A percentile compares a stretch with the other conserved stretches of the same genome.
Conservation (phyloP, 1,140 invertebrate genomes). For the Pseudomyrmex sp. region DNA sequence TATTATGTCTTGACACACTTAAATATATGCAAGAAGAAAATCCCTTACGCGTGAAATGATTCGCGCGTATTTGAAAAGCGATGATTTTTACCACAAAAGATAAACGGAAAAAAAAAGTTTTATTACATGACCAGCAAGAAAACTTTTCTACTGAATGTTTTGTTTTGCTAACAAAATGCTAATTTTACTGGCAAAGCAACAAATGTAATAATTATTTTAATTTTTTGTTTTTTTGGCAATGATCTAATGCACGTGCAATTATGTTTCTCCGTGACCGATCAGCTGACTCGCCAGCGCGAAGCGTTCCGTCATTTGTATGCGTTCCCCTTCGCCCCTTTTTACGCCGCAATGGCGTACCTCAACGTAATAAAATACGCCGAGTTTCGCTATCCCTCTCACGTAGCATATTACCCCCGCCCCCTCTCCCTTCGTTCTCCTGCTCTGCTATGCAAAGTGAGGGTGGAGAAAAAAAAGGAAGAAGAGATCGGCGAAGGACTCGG, state of each 20-base stretch:
- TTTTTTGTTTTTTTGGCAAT: too few relatives aligned
- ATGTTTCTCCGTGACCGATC: constrained; percentile 4
- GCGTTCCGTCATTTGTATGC: constrained; percentile 25
- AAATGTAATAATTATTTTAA: too few relatives aligned
- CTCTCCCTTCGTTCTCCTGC: background rate
- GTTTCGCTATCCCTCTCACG: constrained; percentile 23
- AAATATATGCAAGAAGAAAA: too few relatives aligned
- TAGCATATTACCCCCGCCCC: background rate
- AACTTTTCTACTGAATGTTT: too few relatives aligned
- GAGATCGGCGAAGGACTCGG: background rate
- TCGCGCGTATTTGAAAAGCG: too few relatives aligned
- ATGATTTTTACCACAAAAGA: too few relatives aligned
- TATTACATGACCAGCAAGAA: too few relatives aligned
- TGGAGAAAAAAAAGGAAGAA: background rate
- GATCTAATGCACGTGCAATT: background rate
- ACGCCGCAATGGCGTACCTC: background rate
- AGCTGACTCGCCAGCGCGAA: background rate
- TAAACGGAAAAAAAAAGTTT: too few relatives aligned
- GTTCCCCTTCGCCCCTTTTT: background rate
- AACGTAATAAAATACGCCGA: constrained; percentile 7
- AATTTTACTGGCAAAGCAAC: too few relatives aligned
- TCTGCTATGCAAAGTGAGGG: background rate
- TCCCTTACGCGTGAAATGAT: too few relatives aligned
- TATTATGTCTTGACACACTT: too few relatives aligned
- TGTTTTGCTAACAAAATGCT: too few relatives aligned